These are phyloP conservation scores for Panagrolaimus sp. DNA, from an alignment of 1,140 invertebrate genomes.

Conservation along the genomic window DNA sequence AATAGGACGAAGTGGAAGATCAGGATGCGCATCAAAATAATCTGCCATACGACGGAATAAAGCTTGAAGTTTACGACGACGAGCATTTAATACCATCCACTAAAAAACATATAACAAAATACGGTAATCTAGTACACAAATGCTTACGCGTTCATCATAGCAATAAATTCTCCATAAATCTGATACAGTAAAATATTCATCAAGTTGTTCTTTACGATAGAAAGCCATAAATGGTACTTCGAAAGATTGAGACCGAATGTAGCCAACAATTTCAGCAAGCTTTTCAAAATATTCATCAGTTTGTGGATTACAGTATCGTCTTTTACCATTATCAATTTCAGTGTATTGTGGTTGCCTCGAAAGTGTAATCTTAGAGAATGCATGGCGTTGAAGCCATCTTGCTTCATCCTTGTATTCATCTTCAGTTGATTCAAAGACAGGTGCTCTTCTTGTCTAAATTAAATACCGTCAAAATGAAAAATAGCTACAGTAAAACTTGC, in stretches of 20 bases:
- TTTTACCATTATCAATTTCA: not conserved
- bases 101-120: constrained; percentile 19
- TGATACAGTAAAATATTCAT: constrained; percentile 85
- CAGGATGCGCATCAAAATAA: not conserved
- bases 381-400: constrained; percentile 92
- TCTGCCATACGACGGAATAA: not conserved
- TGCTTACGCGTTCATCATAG: constrained; percentile 60
- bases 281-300: constrained; percentile 62
- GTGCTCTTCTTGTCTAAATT: constrained; percentile 70
- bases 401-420: constrained; percentile 86
- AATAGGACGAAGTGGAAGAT: constrained; percentile 20
- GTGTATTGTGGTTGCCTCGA: not conserved
- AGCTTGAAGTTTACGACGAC: not conserved
- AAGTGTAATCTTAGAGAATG: constrained; percentile 66
- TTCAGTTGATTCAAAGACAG: constrained; percentile 69
- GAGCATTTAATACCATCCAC: constrained; percentile 36
- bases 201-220: constrained; percentile 94
- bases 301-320: constrained; percentile 21
- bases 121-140: constrained; percentile 47
- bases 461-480: constrained; percentile 16
- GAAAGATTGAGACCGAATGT: constrained; percentile 73
- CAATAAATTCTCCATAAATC: constrained; percentile 93
- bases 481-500: constrained; percentile 14
- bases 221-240: constrained; percentile 93
- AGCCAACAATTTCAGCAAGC: constrained; percentile 86